Conservation (phyloP, 2,113 vertebrate species). For the Monopterus albus region DNA sequence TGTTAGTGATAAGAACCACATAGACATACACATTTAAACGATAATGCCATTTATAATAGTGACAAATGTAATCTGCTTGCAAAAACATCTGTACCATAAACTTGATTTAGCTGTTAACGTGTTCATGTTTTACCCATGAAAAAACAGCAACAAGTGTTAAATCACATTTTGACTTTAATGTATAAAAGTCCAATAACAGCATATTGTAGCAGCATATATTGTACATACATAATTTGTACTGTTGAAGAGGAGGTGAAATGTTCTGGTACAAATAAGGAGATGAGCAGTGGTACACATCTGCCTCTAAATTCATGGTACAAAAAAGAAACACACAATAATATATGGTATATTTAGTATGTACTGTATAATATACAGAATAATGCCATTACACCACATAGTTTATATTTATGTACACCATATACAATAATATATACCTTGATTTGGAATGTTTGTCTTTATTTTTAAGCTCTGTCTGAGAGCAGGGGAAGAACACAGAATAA, state of each 20-base stretch:
- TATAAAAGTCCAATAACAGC: constrained; percentile 64
- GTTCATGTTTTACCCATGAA: constrained; percentile 1
- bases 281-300: constrained; percentile 48
- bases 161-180: constrained; percentile 68
- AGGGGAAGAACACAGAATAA: constrained; percentile 47
- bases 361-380: constrained; percentile 53
- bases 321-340: constrained; percentile 51
- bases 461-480: constrained; percentile 24
- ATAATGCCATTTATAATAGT: constrained; percentile 39
- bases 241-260: constrained; percentile 35
- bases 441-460: constrained; percentile 60
- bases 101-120: constrained; percentile 23
- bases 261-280: constrained; percentile 44
- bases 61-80: constrained; percentile 43
- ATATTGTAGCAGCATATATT: constrained; percentile 53
- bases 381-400: constrained; percentile 52
- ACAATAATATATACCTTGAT: constrained; percentile 40
- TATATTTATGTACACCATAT: constrained; percentile 64
- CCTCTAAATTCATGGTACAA: constrained; percentile 57
- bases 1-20: constrained; percentile 25
- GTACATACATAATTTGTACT: constrained; percentile 49
- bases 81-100: constrained; percentile 49
- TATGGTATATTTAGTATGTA: constrained; percentile 25
- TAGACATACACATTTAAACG: constrained; percentile 40
- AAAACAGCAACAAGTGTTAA: constrained; percentile 31